Evolutionary conservation across 2,797 vertebrate genomes (phyloP), one percentile per base, ranked within the genome.

Genomic region (Sorex maritimensis): DNA sequence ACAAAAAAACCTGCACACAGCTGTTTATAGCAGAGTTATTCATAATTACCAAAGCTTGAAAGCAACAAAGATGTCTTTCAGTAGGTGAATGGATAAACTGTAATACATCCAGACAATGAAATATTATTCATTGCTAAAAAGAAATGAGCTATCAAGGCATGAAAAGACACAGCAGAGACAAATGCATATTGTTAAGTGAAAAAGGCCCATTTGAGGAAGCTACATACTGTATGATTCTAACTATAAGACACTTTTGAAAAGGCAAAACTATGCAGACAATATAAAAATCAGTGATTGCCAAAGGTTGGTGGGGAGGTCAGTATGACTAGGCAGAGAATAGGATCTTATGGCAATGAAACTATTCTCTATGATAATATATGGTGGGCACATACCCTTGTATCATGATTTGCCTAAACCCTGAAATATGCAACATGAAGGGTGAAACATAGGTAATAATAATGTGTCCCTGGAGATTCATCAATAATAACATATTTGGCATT

Each of bases 91-190:
- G 46, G 55, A 58, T 75, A 67, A 81, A 81, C 38, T 65, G 21
- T 67, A 23, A 26, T 65, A 52, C 6, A 41, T 30, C 68, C 58
- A 49, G 38, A 63, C 44, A 68, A 13, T 75, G 78, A 63, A 74
- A 21, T 74, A 38, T 67, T 86, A 86, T 38, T 81, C 24, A 87
- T 23, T 69, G 67, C 71, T 15, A 77, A 75, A 81, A 92, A 75
- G 61, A 92, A 46, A n/a, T 2, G 52, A 68, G 49, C 26, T 49
- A 34, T 69, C 19, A 52, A 52, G 61, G 30, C 30, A 77, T 30
- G 38, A 75, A 90, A 79, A 86, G 21, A 55, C 24, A 28, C 26
- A 26, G 61, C 68, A 5, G 63, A 69, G 52, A 6, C 68, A 61
- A 67, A 68, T 34, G 61, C 30, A 17, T 63, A 41, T 81, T 75